A percentile compares a stretch with the other conserved stretches of the same genome.
These are phyloP conservation scores for Onychomys torridus DNA, from an alignment of 2,797 vertebrate genomes.

Conservation along the genomic window DNA sequence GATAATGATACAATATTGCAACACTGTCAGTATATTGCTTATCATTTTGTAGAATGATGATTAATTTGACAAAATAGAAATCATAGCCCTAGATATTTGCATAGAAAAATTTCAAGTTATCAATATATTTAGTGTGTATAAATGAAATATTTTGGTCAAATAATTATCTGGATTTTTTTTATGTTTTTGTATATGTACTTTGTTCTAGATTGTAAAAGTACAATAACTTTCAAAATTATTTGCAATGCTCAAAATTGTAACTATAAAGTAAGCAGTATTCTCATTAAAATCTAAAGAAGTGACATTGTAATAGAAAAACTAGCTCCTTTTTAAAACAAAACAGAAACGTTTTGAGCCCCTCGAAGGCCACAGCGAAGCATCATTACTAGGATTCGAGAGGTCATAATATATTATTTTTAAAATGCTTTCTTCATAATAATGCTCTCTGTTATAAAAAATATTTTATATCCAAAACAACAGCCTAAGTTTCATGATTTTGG, in stretches of 20 bases:
- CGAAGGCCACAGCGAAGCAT: neutral
- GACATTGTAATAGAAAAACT: neutral
- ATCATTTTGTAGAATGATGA: neutral
- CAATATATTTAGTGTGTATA: neutral
- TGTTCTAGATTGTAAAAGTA: neutral
- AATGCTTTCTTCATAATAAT: constrained; percentile 45
- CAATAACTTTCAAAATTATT: neutral
- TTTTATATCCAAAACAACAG: constrained; percentile 24
- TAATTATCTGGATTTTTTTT: neutral
- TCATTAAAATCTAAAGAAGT: constrained; percentile 54
- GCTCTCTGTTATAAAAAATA: constrained; percentile 22
- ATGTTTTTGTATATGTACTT: neutral
- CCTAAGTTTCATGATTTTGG: neutral
- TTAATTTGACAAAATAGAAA: neutral
- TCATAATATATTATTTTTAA: constrained; percentile 36
- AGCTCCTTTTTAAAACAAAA: constrained; percentile 23
- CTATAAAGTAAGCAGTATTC: neutral
- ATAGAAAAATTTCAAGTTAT: neutral
- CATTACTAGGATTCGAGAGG: neutral
- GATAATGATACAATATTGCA: neutral
- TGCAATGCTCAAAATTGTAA: neutral
- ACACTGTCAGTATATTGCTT: neutral
- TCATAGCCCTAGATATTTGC: neutral
- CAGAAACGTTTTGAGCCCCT: neutral
- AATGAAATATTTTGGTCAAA: neutral